phyloP scores from a whole-genome alignment of 2,797 vertebrate genomes.

The Syncerus caffer region DNA sequence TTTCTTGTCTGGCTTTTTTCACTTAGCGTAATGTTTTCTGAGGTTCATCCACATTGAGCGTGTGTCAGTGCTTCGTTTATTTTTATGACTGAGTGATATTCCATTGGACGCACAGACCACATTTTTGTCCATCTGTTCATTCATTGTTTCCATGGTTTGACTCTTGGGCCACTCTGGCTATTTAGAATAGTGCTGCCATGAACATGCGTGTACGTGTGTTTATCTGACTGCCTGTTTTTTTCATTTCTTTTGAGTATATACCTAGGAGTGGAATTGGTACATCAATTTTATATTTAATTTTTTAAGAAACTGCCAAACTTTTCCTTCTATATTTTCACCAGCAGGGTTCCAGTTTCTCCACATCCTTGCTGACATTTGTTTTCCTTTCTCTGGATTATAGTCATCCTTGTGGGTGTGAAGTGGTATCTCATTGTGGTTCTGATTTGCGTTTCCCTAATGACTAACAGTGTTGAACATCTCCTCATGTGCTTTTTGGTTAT shows the following conservation, averaged over 20 bases:
- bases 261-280: background rate
- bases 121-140: background rate
- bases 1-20: background rate
- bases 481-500: background rate
- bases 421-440: background rate
- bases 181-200: background rate
- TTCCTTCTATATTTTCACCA: background rate
- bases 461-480: background rate
- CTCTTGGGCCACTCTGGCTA: accelerated
- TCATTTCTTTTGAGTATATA: background rate
- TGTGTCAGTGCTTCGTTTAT: background rate
- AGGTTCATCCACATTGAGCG: background rate
- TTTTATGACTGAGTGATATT: background rate
- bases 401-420: background rate
- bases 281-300: background rate
- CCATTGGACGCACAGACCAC: accelerated
- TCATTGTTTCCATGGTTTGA: background rate
- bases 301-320: background rate
- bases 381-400: background rate
- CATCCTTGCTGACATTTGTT: background rate
- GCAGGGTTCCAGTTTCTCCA: background rate
- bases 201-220: accelerated
- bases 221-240: background rate
- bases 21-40: background rate
- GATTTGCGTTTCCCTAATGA: background rate